These are phyloP conservation scores for Drosophila burlai DNA, from an alignment of 1,140 invertebrate species.

Conservation along the genomic window DNA sequence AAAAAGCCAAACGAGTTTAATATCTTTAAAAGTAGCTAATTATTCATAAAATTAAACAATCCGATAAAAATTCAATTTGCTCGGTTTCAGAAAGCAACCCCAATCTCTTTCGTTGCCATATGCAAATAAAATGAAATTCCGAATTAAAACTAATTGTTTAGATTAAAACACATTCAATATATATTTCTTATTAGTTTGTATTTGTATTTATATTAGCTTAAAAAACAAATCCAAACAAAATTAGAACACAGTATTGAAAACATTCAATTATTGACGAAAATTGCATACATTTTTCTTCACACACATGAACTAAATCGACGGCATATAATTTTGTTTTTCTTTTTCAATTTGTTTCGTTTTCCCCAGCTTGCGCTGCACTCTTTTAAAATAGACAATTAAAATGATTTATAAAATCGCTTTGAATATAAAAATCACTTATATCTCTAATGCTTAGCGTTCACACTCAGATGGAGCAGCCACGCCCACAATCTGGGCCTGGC, in stretches of 20 bases:
- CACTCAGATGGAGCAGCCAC: conserved; percentile 62
- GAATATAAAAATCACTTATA: conserved; percentile 81
- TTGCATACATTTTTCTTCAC: conserved; percentile 72
- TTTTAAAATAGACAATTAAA: conserved; percentile 83
- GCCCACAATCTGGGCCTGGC: conserved; percentile 42
- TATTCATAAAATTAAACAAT: background rate
- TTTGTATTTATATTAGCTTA: conserved; percentile 82
- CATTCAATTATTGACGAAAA: conserved; percentile 81
- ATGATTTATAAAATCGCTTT: conserved; percentile 81
- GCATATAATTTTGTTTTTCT: conserved; percentile 32
- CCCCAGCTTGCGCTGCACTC: conserved; percentile 39
- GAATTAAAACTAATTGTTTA: background rate
- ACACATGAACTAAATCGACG: conserved; percentile 75
- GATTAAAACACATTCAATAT: conserved; percentile 31
- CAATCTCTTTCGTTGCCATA: background rate
- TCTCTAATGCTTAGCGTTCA: conserved; percentile 80
- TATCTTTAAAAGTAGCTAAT: too few relatives aligned
- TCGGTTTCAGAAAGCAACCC: background rate
- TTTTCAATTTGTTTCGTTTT: conserved; percentile 17
- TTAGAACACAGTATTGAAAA: conserved; percentile 73
- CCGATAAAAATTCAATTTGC: too few relatives aligned
- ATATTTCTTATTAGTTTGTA: conserved; percentile 80
- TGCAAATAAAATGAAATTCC: background rate
- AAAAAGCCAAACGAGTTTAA: too few relatives aligned
- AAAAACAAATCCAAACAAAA: conserved; percentile 79